Conservation (phyloP, 2,113 vertebrate species). For the Ictalurus furcatus region DNA sequence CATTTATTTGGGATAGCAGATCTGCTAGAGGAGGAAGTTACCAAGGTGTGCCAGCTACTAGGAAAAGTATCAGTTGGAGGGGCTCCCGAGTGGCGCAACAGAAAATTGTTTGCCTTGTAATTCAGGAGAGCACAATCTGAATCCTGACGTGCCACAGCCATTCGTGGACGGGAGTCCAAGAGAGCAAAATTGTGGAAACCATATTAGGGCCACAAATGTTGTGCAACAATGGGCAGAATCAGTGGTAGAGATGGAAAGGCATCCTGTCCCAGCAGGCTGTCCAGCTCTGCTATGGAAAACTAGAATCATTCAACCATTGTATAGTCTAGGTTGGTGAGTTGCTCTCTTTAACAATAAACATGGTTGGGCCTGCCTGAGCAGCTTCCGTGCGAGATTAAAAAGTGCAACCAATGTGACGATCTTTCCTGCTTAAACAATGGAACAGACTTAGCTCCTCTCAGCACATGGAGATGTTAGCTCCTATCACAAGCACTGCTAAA, state of each 20-base stretch:
- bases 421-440: slow-evolving; percentile 6
- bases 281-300: neutral
- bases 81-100: neutral
- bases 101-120: neutral
- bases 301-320: neutral
- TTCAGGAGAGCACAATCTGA: neutral
- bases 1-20: neutral
- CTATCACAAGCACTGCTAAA: neutral
- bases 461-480: neutral
- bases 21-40: neutral
- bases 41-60: neutral
- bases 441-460: neutral
- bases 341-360: neutral
- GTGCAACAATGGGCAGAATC: neutral
- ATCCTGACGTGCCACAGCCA: neutral
- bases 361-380: neutral
- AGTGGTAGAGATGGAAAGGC: neutral
- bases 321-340: neutral
- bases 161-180: neutral
- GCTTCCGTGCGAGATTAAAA: neutral
- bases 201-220: neutral
- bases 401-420: neutral
- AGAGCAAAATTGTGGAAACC: neutral
- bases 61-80: neutral
- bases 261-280: neutral